Conservation (phyloP, 2,888 invertebrate genomes). For the Eulithis prunata region DNA sequence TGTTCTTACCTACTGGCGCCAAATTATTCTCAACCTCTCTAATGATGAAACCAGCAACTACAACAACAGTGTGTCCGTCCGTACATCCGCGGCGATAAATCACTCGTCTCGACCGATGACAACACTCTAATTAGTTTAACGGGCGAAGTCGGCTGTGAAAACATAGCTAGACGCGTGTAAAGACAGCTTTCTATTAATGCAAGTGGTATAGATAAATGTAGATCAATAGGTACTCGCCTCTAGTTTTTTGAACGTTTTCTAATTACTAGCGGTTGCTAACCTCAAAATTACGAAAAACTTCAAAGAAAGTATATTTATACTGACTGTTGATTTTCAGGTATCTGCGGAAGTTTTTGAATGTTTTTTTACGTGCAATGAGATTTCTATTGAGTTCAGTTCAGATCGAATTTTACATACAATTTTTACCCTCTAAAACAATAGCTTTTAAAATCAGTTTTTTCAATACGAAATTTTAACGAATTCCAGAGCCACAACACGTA, state of each 20-base stretch:
- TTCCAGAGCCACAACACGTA: not conserved
- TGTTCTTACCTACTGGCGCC: conserved; percentile 16
- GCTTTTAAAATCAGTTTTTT: too few relatives aligned
- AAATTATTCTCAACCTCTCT: conserved; percentile 7
- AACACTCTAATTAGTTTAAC: conserved; percentile 45
- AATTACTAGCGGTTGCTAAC: too few relatives aligned
- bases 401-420: too few relatives aligned
- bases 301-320: too few relatives aligned
- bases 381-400: too few relatives aligned
- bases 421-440: too few relatives aligned
- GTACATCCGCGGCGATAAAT: conserved; percentile 39
- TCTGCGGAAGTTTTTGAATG: too few relatives aligned
- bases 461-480: too few relatives aligned
- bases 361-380: too few relatives aligned
- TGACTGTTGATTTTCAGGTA: too few relatives aligned
- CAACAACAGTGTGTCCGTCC: conserved; percentile 29
- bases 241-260: not conserved
- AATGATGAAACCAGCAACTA: conserved; percentile 30
- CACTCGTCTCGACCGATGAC: conserved; percentile 42
- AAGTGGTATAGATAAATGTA: conserved; percentile 8
- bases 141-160: conserved; percentile 42
- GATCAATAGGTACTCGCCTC: not conserved
- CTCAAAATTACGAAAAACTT: too few relatives aligned
- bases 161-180: conserved; percentile 32
- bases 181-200: conserved; percentile 33